A percentile compares a stretch with the other conserved stretches of the same genome.
phyloP scores from a whole-genome alignment of 1,140 invertebrate species.

The Drosophila ambigua region DNA sequence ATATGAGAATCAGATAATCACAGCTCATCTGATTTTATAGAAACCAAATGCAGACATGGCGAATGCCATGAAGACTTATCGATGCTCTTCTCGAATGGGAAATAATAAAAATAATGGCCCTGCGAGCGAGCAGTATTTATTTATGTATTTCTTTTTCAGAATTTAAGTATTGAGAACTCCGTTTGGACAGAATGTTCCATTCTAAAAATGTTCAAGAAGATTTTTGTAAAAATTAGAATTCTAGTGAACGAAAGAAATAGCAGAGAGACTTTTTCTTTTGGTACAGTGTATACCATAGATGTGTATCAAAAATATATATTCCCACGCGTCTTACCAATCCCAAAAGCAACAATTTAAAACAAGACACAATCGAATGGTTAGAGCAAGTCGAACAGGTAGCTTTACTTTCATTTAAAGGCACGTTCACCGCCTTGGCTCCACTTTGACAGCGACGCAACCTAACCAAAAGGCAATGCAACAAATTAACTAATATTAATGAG shows the following conservation, averaged over 20 bases:
- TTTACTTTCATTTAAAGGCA: conserved; percentile 35
- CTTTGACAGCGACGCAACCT: conserved; percentile 21
- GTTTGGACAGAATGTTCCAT: no score
- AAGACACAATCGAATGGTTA: not conserved
- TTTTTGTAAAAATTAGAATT: no score
- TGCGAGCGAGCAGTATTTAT: no score
- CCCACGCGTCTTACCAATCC: conserved; percentile 25
- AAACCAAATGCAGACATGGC: conserved; percentile 3
- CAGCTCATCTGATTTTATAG: conserved; percentile 34
- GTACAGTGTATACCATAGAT: not conserved
- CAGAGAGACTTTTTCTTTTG: no score
- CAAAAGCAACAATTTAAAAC: not conserved
- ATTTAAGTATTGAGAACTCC: no score
- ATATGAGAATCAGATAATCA: conserved; percentile 43
- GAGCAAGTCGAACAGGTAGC: conserved; percentile 31
- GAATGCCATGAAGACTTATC: conserved; percentile 1
- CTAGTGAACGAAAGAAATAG: no score
- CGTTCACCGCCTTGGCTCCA: conserved; percentile 22
- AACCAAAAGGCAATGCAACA: conserved; percentile 32
- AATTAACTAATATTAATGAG: conserved; percentile 33
- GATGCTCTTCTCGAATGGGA: conserved; percentile 2
- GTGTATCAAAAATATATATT: conserved; percentile 27
- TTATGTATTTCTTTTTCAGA: no score
- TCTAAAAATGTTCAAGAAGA: no score
- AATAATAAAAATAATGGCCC: not conserved